A percentile compares a stretch with the other conserved stretches of the same genome.
phyloP scores from a whole-genome alignment of 2,797 vertebrate genomes.

The Lithobates sylvaticus region DNA sequence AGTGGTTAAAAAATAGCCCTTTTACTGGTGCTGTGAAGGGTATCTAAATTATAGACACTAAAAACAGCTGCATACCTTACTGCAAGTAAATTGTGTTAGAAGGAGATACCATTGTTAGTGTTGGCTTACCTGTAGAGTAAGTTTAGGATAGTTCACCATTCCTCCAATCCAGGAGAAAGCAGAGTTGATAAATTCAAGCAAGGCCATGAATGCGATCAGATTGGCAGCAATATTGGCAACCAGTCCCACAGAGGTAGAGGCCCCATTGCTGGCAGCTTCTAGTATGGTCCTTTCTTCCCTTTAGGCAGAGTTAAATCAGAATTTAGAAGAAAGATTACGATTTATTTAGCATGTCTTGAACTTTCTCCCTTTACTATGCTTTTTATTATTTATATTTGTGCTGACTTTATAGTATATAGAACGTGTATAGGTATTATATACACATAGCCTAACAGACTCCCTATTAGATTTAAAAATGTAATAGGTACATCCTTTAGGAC shows the following conservation, averaged over 20 bases:
- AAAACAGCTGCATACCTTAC: not conserved
- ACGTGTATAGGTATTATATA: too few relatives aligned
- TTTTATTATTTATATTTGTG: too few relatives aligned
- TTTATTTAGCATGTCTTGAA: too few relatives aligned
- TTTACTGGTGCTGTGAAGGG: too few relatives aligned
- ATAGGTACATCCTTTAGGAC: too few relatives aligned
- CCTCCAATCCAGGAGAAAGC: slow-evolving; percentile 87
- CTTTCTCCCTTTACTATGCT: too few relatives aligned
- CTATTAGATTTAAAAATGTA: too few relatives aligned
- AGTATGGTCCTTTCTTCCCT: slow-evolving; percentile 90
- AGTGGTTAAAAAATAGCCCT: too few relatives aligned
- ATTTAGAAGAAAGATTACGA: too few relatives aligned
- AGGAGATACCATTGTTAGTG: not conserved
- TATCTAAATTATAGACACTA: not conserved
- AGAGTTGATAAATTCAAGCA: slow-evolving; percentile 88
- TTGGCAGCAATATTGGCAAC: slow-evolving; percentile 92
- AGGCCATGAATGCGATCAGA: slow-evolving; percentile 90
- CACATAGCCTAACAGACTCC: too few relatives aligned
- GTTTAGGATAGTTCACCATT: slow-evolving; percentile 85
- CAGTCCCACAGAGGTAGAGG: slow-evolving; percentile 83
- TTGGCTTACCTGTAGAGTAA: slow-evolving; percentile 90
- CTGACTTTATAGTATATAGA: too few relatives aligned
- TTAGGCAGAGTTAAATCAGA: not conserved
- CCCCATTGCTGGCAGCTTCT: slow-evolving; percentile 91
- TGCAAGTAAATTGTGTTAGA: not conserved